A percentile compares a stretch with the other conserved stretches of the same genome.
Conservation (phyloP, 2,888 invertebrate species). For the Cantharis rustica region DNA sequence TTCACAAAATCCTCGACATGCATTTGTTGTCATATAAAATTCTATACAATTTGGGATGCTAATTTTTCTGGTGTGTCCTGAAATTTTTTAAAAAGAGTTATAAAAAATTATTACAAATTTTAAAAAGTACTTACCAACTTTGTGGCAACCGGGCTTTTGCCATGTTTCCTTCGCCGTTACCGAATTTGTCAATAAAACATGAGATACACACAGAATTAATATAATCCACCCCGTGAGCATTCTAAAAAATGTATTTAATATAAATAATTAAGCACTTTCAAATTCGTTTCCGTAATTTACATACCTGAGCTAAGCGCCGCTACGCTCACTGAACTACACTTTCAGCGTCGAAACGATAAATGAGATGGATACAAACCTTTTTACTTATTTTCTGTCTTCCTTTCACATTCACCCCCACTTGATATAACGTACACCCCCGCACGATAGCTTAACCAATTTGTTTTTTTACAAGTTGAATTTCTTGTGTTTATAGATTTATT, state of each 20-base stretch:
- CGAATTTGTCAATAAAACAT: slow-evolving; percentile 45
- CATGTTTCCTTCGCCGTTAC: slow-evolving; percentile 60
- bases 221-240: slow-evolving; percentile 55
- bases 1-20: slow-evolving; percentile 85
- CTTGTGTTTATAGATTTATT: not conserved
- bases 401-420: slow-evolving; percentile 42
- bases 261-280: not conserved
- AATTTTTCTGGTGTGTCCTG: slow-evolving; percentile 80
- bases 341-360: slow-evolving; percentile 46
- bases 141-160: slow-evolving; percentile 80
- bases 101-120: not conserved
- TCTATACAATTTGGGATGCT: slow-evolving; percentile 84
- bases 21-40: slow-evolving; percentile 84
- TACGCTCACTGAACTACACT: slow-evolving; percentile 39
- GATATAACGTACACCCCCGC: slow-evolving; percentile 8
- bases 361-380: slow-evolving; percentile 39
- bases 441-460: not conserved
- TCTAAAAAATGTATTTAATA: slow-evolving; percentile 37
- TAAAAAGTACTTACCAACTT: slow-evolving; percentile 65
- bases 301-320: slow-evolving; percentile 37
- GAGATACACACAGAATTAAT: slow-evolving; percentile 48
- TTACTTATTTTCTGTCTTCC: slow-evolving; percentile 42
- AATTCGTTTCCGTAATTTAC: slow-evolving; percentile 5
- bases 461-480: not conserved
- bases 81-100: slow-evolving; percentile 27